A percentile compares a stretch with the other conserved stretches of the same genome.
Conservation (phyloP, 2,888 invertebrate genomes). For the Galerucella pusilla region DNA sequence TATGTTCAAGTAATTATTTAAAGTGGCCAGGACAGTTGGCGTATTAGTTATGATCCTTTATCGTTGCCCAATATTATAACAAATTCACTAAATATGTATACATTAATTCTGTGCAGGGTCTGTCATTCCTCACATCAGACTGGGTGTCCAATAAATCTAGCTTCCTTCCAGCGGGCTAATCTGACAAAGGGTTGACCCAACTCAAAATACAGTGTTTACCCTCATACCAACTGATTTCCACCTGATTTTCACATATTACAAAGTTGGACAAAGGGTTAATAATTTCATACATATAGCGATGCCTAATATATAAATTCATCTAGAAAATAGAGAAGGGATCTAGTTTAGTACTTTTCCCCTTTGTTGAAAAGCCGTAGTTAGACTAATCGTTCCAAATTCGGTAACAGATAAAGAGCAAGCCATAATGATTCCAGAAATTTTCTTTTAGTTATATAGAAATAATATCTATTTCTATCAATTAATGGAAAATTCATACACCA, state of each 20-base stretch:
- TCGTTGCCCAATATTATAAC: background rate
- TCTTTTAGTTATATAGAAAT: too few species aligned
- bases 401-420: too few species aligned
- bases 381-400: too few species aligned
- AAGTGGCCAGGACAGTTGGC: slow-evolving; percentile 8
- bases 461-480: too few species aligned
- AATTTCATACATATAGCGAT: slow-evolving; percentile 18
- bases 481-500: too few species aligned
- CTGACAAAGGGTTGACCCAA: slow-evolving; percentile 42
- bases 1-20: slow-evolving; percentile 1
- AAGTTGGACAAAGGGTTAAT: slow-evolving; percentile 34
- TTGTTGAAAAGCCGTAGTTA: background rate
- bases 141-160: slow-evolving; percentile 34
- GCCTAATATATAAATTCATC: background rate
- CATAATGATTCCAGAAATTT: too few species aligned
- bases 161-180: slow-evolving; percentile 34
- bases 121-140: slow-evolving; percentile 19
- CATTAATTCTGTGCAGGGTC: slow-evolving; percentile 33
- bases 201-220: slow-evolving; percentile 37
- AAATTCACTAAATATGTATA: slow-evolving; percentile 16
- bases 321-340: background rate
- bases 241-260: slow-evolving; percentile 39
- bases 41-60: slow-evolving; percentile 1
- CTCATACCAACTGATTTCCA: slow-evolving; percentile 33
- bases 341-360: background rate